Base-by-base conservation (phyloP, 2,888 invertebrate species). In the Drosophila barbarae region DNA sequence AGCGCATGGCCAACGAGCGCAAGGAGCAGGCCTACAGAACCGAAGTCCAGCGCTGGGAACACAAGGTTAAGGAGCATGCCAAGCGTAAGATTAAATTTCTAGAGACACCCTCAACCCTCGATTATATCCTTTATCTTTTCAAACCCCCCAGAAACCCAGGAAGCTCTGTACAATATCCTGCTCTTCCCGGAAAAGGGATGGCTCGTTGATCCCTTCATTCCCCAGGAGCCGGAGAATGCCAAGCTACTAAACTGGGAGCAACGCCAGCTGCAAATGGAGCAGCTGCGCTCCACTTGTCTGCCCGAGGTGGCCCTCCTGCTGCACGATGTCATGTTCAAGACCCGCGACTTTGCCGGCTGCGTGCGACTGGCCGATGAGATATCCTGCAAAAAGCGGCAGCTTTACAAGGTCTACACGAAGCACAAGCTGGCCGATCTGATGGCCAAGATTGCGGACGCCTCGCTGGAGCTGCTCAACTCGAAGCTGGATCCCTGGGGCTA, bases 111-210 rank as follows among this genome's bases (percentile, higher is more conserved):
- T 13, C 1, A 10, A n/a, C 0, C 0, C 23, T 23, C 26, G 26
- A 56, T n/a, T 8, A 5, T 23, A 23, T 10, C 35, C 6, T 28
- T 28, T 23, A 26, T 4, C 87, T 88, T 65, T 84, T 10, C 21
- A 1, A 8, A 18, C 9, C 13, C 2, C 13, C 0, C 91, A 93
- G 94, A 93, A 58, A 94, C 96, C 0, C 94, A 94, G 77, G 93
- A 93, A 68, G 91, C 94, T 53, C 90, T 98, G 8, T 96, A 95
- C 89, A 97, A 97, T 89, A 94, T 98, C 0, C 88, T 98, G 36
- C 88, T 96, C 10, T 98, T 98, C 87, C 96, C 97, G 4, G 95
- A 96, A 77, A 95, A 93, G 28, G 97, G 98, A 6, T 98, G 98
- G 98, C 91, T 98, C 64, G 92, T 93, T 44, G 97, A 97, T 87